Percentiles rank a stretch among this genome's conserved stretches.
These are phyloP conservation scores for Lithophane leautieri DNA, from an alignment of 2,888 invertebrate genomes.

Conservation along the genomic window DNA sequence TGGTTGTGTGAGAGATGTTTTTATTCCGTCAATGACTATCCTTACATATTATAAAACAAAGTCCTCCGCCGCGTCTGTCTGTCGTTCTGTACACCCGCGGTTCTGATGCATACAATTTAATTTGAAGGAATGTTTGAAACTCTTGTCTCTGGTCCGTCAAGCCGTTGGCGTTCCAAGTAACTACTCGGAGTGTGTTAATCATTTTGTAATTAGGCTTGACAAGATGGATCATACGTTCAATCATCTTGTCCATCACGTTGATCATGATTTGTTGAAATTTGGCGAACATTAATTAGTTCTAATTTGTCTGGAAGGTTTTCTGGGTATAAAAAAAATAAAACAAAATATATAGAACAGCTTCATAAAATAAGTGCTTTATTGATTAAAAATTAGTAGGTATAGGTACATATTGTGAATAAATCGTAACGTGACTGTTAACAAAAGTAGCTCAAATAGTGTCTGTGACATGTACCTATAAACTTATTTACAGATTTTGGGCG, in stretches of 20 bases:
- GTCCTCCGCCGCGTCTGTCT: no score
- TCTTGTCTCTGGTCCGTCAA: no score
- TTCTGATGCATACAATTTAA: no score
- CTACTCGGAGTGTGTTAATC: background rate
- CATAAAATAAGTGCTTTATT: conserved; percentile 90
- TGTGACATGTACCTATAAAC: conserved; percentile 68
- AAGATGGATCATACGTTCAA: background rate
- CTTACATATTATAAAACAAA: no score
- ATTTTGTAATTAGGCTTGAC: background rate
- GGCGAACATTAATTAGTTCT: background rate
- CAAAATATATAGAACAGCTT: conserved; percentile 81
- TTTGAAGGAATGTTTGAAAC: no score
- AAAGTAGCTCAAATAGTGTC: conserved; percentile 72
- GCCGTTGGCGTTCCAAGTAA: conserved; percentile 1
- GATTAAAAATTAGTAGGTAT: conserved; percentile 86
- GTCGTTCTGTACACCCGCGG: no score
- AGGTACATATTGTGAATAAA: conserved; percentile 82
- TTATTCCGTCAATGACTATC: no score
- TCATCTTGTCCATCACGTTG: background rate
- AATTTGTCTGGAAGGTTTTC: background rate
- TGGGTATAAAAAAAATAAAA: conserved; percentile 70
- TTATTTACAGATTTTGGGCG: conserved; percentile 78
- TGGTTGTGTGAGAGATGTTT: no score
- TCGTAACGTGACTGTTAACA: conserved; percentile 80
- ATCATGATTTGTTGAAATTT: conserved; percentile 2